These are phyloP conservation scores for Cuculus canorus DNA, from an alignment of 2,797 vertebrate species.

Conservation along the genomic window DNA sequence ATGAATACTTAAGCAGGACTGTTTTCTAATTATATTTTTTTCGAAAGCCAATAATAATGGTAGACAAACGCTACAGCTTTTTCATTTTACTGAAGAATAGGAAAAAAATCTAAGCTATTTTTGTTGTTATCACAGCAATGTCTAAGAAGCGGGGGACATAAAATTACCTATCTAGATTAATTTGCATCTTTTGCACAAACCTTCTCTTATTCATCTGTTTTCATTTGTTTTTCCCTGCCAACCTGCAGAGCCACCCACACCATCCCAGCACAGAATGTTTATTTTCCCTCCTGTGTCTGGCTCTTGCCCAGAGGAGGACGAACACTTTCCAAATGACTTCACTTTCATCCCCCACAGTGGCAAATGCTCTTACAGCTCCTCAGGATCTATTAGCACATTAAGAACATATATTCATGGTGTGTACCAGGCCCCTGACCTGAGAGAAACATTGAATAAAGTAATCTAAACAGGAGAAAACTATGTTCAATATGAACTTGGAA, in stretches of 20 bases:
- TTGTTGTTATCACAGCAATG: neutral
- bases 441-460: neutral
- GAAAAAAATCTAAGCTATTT: neutral
- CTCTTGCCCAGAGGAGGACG: neutral
- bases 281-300: conserved; percentile 18
- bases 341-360: neutral
- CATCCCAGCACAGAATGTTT: neutral
- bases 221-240: neutral
- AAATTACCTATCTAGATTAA: neutral
- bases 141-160: neutral
- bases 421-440: neutral
- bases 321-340: neutral
- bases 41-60: neutral
- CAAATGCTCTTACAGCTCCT: neutral
- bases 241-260: neutral
- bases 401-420: neutral
- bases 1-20: neutral
- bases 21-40: neutral
- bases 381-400: neutral
- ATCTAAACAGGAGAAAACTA: neutral
- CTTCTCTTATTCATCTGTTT: neutral
- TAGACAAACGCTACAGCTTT: neutral
- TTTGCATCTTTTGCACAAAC: neutral
- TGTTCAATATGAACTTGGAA: neutral
- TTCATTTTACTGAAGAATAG: neutral